Percentiles rank a stretch among this genome's conserved stretches.
These are phyloP conservation scores for Archips crataeganus DNA, from an alignment of 2,888 invertebrate species.

Conservation along the genomic window DNA sequence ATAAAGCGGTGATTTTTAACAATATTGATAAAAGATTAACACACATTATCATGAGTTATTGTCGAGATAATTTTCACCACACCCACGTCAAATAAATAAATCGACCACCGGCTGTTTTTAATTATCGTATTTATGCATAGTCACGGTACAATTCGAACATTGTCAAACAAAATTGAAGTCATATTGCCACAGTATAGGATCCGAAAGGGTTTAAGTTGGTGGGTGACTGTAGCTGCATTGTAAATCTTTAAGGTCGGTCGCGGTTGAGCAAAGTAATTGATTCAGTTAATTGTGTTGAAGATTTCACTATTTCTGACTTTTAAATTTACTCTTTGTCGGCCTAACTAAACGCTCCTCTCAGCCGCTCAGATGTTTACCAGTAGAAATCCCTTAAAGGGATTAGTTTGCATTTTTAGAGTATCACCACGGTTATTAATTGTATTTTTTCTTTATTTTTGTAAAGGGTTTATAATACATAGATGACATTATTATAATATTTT, in stretches of 20 bases:
- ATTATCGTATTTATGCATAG: constrained; percentile 31
- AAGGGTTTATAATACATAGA: no score
- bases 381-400: no score
- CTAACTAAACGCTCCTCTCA: no score
- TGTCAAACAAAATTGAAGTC: background rate
- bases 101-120: constrained; percentile 35
- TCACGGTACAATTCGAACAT: constrained; percentile 14
- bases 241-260: background rate
- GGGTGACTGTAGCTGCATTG: constrained; percentile 31
- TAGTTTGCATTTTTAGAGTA: no score
- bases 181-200: background rate
- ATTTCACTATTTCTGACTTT: background rate
- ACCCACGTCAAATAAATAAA: constrained; percentile 35
- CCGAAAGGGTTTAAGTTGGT: background rate
- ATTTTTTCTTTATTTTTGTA: no score
- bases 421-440: no score
- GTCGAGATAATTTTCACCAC: constrained; percentile 15
- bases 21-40: no score
- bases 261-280: constrained; percentile 5
- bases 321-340: no score
- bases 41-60: constrained; percentile 16
- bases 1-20: background rate
- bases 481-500: background rate
- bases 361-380: no score
- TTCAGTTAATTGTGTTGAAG: background rate